Evolutionary conservation across 1,140 invertebrate genomes (phyloP).

Genomic region (Parasteatoda tepidariorum): DNA sequence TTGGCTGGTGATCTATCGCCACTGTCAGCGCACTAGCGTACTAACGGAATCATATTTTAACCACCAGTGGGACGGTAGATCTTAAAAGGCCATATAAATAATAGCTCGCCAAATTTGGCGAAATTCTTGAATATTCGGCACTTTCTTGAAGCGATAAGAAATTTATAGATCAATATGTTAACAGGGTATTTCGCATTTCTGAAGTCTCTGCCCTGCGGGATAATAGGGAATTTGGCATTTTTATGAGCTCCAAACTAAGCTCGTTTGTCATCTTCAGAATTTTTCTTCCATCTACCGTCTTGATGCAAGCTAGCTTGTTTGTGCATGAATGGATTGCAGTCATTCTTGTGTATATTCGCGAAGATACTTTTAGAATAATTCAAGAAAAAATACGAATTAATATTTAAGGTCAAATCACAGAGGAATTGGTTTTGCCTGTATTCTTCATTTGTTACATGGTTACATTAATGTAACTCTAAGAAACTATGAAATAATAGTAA

Average conservation of each 20-base stretch:
- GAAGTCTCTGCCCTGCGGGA: constrained; percentile 9
- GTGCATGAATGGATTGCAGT: too few species aligned
- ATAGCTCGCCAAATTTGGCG: constrained; percentile 52
- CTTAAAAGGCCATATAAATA: constrained; percentile 31
- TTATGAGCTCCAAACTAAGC: constrained; percentile 30
- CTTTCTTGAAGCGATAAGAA: constrained; percentile 33
- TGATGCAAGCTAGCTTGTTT: too few species aligned
- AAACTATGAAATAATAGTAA: too few species aligned
- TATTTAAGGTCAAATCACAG: too few species aligned
- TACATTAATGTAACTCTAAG: too few species aligned
- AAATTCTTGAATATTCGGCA: not conserved
- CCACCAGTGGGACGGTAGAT: not conserved
- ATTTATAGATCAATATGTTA: constrained; percentile 58
- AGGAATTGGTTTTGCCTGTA: too few species aligned
- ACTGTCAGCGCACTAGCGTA: constrained; percentile 17
- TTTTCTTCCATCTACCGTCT: too few species aligned
- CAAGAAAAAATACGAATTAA: too few species aligned
- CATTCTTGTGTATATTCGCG: too few species aligned
- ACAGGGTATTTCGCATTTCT: constrained; percentile 32
- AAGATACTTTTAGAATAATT: too few species aligned
- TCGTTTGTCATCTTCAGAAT: constrained; percentile 16
- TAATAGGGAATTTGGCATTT: constrained; percentile 45
- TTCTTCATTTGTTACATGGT: too few species aligned
- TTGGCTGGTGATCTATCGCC: constrained; percentile 40
- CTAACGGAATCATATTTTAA: constrained; percentile 46